phyloP scores from a whole-genome alignment of 2,113 vertebrate species.

The Ctenomys sociabilis region DNA sequence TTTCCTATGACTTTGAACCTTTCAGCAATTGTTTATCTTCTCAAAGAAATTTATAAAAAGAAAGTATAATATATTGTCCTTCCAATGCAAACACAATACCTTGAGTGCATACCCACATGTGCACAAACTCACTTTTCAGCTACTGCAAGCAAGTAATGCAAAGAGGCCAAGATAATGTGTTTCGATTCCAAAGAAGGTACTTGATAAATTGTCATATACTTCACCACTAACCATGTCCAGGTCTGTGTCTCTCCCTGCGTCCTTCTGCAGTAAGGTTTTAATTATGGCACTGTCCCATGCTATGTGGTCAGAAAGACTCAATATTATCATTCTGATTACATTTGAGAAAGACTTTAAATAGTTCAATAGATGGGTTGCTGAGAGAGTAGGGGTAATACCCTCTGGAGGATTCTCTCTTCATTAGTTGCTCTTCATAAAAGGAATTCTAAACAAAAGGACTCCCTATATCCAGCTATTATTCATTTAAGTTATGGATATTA shows the following conservation, averaged over 20 bases:
- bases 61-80: neutral
- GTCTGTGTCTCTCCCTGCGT: neutral
- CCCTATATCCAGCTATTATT: neutral
- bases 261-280: neutral
- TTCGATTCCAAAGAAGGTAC: neutral
- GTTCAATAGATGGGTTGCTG: neutral
- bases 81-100: neutral
- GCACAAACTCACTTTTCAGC: neutral
- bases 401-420: neutral
- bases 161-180: neutral
- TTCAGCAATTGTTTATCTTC: conserved; percentile 15
- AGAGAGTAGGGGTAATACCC: conserved; percentile 23
- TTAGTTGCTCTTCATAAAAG: conserved; percentile 15
- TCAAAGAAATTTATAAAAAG: neutral
- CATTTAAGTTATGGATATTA: conserved; percentile 40
- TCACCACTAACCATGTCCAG: neutral
- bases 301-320: conserved; percentile 25
- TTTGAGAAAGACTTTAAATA: conserved; percentile 48
- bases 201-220: conserved; percentile 9
- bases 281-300: neutral
- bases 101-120: neutral
- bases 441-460: neutral
- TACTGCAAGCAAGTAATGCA: conserved; percentile 22
- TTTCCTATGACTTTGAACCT: neutral
- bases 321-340: conserved; percentile 16